A percentile compares a stretch with the other conserved stretches of the same genome.
phyloP scores from a whole-genome alignment of 1,140 invertebrate species.

The Drosophila mayri region DNA sequence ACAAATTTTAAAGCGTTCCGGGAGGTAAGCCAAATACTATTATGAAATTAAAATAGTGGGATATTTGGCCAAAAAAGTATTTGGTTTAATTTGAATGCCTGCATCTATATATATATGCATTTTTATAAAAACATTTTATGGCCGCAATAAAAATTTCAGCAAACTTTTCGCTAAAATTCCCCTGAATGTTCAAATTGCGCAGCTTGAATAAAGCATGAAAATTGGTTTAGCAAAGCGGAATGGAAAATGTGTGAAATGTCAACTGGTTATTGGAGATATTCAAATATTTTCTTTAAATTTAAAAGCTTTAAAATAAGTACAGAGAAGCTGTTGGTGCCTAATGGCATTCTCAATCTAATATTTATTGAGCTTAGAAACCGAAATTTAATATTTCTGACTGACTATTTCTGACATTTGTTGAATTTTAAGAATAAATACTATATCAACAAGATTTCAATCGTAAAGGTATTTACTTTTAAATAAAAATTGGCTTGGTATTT shows the following conservation, averaged over 20 bases:
- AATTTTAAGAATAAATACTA: not conserved
- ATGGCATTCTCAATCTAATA: not conserved
- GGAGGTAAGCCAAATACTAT: not conserved
- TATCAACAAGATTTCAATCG: not conserved
- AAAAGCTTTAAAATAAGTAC: not conserved
- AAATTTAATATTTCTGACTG: not conserved
- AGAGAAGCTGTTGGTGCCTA: not conserved
- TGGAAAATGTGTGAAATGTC: conserved; percentile 12
- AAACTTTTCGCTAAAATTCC: conserved; percentile 7
- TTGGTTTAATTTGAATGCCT: conserved; percentile 6
- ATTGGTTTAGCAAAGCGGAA: conserved; percentile 10
- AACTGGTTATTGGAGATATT: conserved; percentile 3
- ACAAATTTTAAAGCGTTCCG: not conserved
- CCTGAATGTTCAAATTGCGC: conserved; percentile 8
- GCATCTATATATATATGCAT: not conserved
- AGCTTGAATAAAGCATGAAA: conserved; percentile 22
- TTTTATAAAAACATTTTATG: conserved; percentile 15
- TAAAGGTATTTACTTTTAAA: not conserved
- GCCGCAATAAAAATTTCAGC: conserved; percentile 6
- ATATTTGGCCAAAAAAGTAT: conserved; percentile 3
- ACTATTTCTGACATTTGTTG: accelerated
- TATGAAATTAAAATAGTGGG: conserved; percentile 4
- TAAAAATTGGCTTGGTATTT: not conserved
- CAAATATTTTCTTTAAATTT: conserved; percentile 8
- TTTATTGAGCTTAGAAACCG: not conserved